Conservation (phyloP, 2,888 invertebrate genomes). For the Nomada ruficornis region DNA sequence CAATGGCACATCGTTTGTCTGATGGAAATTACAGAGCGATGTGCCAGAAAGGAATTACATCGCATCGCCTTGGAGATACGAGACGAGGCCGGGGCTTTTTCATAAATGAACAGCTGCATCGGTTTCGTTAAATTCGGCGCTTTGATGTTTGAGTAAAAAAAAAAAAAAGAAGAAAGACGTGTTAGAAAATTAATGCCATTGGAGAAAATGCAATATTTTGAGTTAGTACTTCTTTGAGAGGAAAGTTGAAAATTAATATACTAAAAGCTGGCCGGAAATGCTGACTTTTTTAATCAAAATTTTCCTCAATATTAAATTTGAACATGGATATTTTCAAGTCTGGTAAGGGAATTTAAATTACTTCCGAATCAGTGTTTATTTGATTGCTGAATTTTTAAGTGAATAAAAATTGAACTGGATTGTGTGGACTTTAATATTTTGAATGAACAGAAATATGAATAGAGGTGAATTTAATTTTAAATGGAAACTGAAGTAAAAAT, state of each 20-base stretch:
- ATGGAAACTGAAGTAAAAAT: no score
- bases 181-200: not conserved
- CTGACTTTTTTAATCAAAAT: no score
- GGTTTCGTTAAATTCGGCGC: conserved; percentile 38
- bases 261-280: no score
- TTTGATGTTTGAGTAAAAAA: conserved; percentile 5
- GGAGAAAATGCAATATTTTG: not conserved
- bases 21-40: conserved; percentile 58
- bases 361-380: not conserved
- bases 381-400: not conserved
- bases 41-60: conserved; percentile 50
- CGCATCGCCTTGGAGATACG: conserved; percentile 34
- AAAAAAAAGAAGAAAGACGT: not conserved
- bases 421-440: not conserved
- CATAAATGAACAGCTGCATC: conserved; percentile 53
- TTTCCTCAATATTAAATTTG: no score
- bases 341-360: not conserved
- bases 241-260: no score
- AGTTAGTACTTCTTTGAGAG: not conserved
- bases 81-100: conserved; percentile 33
- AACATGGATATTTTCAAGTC: not conserved
- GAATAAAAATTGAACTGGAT: no score
- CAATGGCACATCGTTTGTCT: conserved; percentile 54
- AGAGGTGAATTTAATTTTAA: no score
- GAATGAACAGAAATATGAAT: no score